Percentiles rank a stretch among this genome's conserved stretches.
phyloP scores from a whole-genome alignment of 2,113 vertebrate genomes.

The Hemichromis elongatus region DNA sequence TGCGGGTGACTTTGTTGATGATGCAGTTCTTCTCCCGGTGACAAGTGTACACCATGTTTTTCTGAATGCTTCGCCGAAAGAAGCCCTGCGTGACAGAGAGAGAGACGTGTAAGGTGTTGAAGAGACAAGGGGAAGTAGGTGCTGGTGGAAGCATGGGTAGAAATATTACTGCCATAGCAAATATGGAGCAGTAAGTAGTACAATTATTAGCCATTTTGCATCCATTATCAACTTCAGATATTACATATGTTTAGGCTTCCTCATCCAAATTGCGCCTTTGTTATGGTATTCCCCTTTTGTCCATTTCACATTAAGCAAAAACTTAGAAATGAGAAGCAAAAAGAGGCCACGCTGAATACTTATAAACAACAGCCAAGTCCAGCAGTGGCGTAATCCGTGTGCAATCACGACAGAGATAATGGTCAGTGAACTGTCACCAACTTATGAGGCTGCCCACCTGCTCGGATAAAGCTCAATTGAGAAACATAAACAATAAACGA shows the following conservation, averaged over 20 bases:
- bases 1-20: constrained; percentile 99
- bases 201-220: neutral
- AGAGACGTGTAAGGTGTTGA: neutral
- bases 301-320: neutral
- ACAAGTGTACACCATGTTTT: constrained; percentile 99
- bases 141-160: neutral
- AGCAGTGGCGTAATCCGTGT: constrained; percentile 22
- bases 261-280: neutral
- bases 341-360: neutral
- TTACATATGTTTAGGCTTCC: neutral
- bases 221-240: neutral
- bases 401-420: constrained; percentile 5
- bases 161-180: neutral
- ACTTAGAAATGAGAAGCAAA: neutral
- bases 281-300: neutral
- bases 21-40: constrained; percentile 97
- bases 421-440: neutral
- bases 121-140: neutral
- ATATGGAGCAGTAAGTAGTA: neutral
- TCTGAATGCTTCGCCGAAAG: constrained; percentile 97
- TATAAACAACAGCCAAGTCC: constrained; percentile 3
- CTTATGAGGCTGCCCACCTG: neutral
- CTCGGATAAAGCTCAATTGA: neutral
- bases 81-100: constrained; percentile 79
- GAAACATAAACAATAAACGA: neutral